Conservation (phyloP, 2,888 invertebrate genomes). For the Cephus spinipes region DNA sequence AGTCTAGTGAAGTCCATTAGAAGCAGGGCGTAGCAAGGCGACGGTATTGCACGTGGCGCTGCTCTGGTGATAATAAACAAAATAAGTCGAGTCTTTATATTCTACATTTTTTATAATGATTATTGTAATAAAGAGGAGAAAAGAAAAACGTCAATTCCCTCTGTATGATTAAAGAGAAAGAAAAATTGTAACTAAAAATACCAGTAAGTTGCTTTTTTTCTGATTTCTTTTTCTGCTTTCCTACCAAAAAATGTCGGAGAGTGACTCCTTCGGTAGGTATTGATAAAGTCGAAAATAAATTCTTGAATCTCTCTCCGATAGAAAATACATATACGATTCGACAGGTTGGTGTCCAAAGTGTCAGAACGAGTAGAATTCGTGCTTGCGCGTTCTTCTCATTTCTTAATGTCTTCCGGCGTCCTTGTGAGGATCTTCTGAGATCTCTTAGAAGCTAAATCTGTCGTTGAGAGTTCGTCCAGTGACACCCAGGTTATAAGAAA, state of each 20-base stretch:
- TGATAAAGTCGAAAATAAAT: not conserved
- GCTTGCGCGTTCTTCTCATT: not conserved
- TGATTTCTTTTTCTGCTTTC: not conserved
- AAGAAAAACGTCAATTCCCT: slow-evolving; percentile 7
- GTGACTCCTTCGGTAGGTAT: not conserved
- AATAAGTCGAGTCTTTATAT: slow-evolving; percentile 11
- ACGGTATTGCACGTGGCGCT: not conserved
- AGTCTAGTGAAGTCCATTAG: not conserved
- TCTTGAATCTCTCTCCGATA: not conserved
- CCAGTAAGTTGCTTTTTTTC: not conserved
- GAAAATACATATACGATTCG: not conserved
- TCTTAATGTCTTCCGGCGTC: not conserved
- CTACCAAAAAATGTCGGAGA: not conserved
- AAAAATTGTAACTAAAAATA: not conserved
- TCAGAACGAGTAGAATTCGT: not conserved
- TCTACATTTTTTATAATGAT: slow-evolving; percentile 10
- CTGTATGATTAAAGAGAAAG: not conserved
- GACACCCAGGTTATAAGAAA: slow-evolving; percentile 54
- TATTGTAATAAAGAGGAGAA: slow-evolving; percentile 4
- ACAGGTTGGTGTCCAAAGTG: not conserved
- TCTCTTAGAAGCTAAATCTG: slow-evolving; percentile 58
- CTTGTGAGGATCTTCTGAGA: not conserved
- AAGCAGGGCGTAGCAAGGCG: not conserved
- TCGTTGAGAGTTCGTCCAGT: slow-evolving; percentile 63
- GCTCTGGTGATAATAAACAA: slow-evolving; percentile 22